A percentile compares a stretch with the other conserved stretches of the same genome.
Conservation (phyloP, 2,797 vertebrate genomes). For the Numenius phaeopus region DNA sequence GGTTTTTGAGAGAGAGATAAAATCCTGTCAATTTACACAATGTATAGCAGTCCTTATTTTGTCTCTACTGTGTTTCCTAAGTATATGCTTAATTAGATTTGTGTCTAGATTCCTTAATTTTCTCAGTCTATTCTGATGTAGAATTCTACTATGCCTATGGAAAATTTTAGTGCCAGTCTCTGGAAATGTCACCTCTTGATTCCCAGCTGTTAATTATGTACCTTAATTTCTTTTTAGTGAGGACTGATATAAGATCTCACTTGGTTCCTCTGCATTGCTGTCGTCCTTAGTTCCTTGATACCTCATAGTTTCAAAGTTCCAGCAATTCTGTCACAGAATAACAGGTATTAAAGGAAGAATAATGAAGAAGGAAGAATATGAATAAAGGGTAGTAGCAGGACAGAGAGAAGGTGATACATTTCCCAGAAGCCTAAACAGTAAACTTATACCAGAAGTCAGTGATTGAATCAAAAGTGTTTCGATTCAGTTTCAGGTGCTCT, state of each 20-base stretch:
- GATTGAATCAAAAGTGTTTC: not conserved
- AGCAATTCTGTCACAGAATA: not conserved
- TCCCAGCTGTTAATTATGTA: not conserved
- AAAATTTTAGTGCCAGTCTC: not conserved
- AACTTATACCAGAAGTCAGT: not conserved
- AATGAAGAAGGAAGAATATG: too few species aligned
- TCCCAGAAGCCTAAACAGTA: not conserved
- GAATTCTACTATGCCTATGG: not conserved
- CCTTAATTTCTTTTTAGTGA: not conserved
- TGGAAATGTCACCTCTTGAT: not conserved
- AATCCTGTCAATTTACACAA: not conserved
- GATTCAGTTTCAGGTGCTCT: not conserved
- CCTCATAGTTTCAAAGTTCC: not conserved
- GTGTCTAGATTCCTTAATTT: not conserved
- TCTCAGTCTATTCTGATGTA: not conserved
- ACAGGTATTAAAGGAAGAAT: not conserved
- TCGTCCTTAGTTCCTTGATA: not conserved
- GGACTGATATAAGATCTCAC: not conserved
- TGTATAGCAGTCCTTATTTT: not conserved
- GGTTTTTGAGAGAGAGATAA: not conserved
- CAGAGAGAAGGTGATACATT: not conserved
- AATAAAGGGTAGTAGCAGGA: not conserved
- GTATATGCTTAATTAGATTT: not conserved
- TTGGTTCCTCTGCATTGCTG: not conserved
- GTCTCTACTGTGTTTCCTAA: not conserved